Evolutionary conservation across 2,113 vertebrate species (phyloP).

Genomic region (Phalacrocorax aristotelis): DNA sequence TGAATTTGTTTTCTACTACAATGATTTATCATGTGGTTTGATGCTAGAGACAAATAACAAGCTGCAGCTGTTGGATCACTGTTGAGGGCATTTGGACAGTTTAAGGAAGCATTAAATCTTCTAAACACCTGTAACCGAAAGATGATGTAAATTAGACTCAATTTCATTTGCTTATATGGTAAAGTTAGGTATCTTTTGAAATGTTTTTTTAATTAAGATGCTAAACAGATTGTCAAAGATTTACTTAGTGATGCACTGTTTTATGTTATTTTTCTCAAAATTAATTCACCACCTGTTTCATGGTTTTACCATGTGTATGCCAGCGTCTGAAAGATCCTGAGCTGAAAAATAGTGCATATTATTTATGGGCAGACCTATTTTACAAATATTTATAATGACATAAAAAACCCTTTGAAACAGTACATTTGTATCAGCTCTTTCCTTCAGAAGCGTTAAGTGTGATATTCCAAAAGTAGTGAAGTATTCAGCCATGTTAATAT

Average conservation of each 20-base stretch:
- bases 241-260: background rate
- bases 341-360: background rate
- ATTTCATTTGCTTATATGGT: background rate
- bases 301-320: background rate
- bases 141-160: constrained; percentile 4
- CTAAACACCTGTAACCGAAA: constrained; percentile 1
- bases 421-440: background rate
- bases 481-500: background rate
- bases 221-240: constrained; percentile 7
- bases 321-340: background rate
- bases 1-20: background rate
- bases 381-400: background rate
- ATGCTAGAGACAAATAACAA: background rate
- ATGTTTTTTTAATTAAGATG: background rate
- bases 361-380: background rate
- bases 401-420: background rate
- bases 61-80: background rate
- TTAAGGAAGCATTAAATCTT: constrained; percentile 38
- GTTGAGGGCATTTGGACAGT: constrained; percentile 17
- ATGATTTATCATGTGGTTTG: background rate
- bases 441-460: background rate
- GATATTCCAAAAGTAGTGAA: background rate
- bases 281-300: constrained; percentile 4
- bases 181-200: background rate
- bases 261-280: background rate